Evolutionary conservation across 2,888 invertebrate genomes (phyloP), one percentile per base, ranked within the genome.

Genomic region (Xylota sylvarum): DNA sequence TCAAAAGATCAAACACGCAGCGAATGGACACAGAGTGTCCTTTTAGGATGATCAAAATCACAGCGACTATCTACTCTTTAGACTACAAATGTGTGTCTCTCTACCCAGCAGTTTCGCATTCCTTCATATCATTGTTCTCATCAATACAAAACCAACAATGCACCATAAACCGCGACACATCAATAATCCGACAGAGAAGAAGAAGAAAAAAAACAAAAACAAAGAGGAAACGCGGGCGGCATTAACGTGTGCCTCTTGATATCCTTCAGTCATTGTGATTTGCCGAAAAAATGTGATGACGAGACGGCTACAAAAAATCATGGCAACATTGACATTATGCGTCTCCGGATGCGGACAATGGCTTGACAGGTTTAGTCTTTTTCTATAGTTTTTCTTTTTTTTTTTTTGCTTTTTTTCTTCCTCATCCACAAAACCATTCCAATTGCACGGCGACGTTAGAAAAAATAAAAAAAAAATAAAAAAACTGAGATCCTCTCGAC

Each of bases 121-220:
- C 86, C 43, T 82, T 86, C 78, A 73, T 56, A 82, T 82, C 86
- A 82, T 86, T 86, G 86, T 86, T 82, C 78, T 62, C 77, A 82
- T 73, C 81, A 77, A 82, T 73, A 82, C 81, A 55, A 43, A 82
- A 81, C 86, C 86, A 73, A 86, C 86, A 86, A 86, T 86, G 86
- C 82, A 86, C 86, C 86, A 86, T 86, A 86, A 86, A 82, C 82
- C 86, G 86, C 86, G 82, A 82, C 82, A 86, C 86, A 86, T 86
- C 86, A 86, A 86, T 86, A 86, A 86, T 86, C 86, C 78, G 77
- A 77, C 77, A 50, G 27, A 60, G 55, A 23, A 50, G 50, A 43
- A 43, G 4, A 50, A n/a, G 43, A 50, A 7, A 32, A 17, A 5
- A 72, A 46, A 55, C 14, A 52, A 55, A 72, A 65, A 4, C 7